Conservation (phyloP, 2,113 vertebrate species). For the Ptyas mucosa region DNA sequence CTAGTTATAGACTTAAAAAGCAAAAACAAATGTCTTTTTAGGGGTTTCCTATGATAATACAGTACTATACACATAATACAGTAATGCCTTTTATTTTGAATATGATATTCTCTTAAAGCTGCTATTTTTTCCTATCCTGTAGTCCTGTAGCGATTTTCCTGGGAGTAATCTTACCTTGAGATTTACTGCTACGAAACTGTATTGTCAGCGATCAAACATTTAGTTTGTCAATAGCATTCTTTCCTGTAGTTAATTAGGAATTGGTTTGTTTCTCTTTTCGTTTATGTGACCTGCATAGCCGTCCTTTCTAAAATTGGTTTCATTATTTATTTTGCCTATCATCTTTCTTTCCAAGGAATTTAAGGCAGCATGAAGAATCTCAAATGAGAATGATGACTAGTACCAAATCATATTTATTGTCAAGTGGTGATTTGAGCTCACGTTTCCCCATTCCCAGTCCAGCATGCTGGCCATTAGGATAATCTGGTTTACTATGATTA, state of each 20-base stretch:
- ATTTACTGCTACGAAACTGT: background rate
- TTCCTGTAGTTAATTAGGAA: background rate
- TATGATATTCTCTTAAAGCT: background rate
- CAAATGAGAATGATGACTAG: background rate
- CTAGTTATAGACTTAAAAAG: slow-evolving; percentile 6
- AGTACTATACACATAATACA: background rate
- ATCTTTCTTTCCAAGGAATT: background rate
- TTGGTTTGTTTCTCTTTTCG: background rate
- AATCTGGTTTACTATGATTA: background rate
- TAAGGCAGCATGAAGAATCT: background rate
- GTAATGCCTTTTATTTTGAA: background rate
- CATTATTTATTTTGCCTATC: background rate
- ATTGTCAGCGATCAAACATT: background rate
- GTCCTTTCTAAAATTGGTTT: background rate
- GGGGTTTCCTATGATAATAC: background rate
- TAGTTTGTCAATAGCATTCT: background rate
- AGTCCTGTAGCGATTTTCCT: background rate
- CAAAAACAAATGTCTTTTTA: background rate
- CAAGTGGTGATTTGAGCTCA: background rate
- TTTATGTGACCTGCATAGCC: background rate
- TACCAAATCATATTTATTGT: background rate
- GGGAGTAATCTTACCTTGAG: background rate
- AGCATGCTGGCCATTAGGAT: background rate
- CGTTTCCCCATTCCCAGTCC: background rate
- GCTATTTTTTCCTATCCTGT: background rate